Evolutionary conservation across 92 coral and sea anemone genomes (phyloP).

Genomic region (Epizoanthus stellaris): DNA sequence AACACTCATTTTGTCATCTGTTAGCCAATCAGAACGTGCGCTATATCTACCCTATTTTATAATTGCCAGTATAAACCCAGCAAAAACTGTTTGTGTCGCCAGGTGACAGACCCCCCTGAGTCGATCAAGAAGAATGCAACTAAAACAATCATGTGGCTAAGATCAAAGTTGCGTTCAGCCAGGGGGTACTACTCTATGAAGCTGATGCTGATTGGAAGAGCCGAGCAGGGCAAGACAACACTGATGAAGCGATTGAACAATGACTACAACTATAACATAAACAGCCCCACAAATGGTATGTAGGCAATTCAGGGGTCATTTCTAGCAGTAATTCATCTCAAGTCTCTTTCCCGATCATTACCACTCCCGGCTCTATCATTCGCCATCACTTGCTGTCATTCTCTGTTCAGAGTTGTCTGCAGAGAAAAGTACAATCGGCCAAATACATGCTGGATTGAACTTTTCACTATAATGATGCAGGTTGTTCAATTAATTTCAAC

Average conservation of each 20-base stretch:
- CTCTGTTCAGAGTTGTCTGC: background rate
- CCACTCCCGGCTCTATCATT: background rate
- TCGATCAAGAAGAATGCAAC: constrained; percentile 73
- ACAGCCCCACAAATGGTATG: constrained; percentile 91
- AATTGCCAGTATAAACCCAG: too few species aligned
- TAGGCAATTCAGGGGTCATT: background rate
- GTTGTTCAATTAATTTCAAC: too few species aligned
- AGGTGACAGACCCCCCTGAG: constrained; percentile 97
- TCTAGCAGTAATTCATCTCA: background rate
- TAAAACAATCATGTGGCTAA: constrained; percentile 81
- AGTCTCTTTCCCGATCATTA: too few species aligned
- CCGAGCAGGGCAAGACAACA: constrained; percentile 96
- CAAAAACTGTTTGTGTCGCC: background rate
- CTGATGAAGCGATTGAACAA: constrained; percentile 85
- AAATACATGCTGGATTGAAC: too few species aligned
- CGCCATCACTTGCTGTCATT: background rate
- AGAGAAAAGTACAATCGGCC: background rate
- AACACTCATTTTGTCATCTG: too few species aligned
- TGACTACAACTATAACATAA: constrained; percentile 73
- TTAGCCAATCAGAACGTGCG: too few species aligned
- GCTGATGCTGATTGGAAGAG: constrained; percentile 94
- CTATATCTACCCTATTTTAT: too few species aligned
- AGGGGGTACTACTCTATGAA: constrained; percentile 88
- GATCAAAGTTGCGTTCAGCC: constrained; percentile 81
- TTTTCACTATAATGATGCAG: too few species aligned